A percentile compares a stretch with the other conserved stretches of the same genome.
phyloP scores from a whole-genome alignment of 64 coral and sea anemone species.

The Exaiptasia diaphana region DNA sequence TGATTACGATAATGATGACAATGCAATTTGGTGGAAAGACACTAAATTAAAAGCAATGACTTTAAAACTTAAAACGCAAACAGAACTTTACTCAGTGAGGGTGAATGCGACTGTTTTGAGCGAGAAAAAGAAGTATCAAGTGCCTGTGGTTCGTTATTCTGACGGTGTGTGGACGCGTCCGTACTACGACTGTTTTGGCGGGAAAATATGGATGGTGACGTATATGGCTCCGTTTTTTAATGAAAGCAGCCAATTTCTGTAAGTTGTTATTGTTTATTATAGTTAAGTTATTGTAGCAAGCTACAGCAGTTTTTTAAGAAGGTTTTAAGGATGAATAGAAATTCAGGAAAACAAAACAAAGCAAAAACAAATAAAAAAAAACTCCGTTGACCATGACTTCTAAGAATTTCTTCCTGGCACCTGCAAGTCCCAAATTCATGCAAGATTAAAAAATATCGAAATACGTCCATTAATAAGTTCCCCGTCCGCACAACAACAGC shows the following conservation, averaged over 20 bases:
- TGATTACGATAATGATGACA: constrained; percentile 37
- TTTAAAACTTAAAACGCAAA: not conserved
- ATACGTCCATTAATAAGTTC: no score
- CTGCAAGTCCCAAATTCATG: no score
- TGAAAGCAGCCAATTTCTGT: constrained; percentile 75
- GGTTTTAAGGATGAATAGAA: no score
- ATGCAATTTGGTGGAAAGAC: constrained; percentile 75
- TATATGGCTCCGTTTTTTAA: constrained; percentile 89
- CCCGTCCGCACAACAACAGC: no score
- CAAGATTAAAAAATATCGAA: no score
- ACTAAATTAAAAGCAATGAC: constrained; percentile 34
- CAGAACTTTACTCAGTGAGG: constrained; percentile 25
- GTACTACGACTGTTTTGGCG: constrained; percentile 91
- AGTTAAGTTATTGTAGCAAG: not conserved
- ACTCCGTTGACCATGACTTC: no score
- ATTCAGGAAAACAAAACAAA: no score
- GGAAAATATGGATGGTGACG: constrained; percentile 94
- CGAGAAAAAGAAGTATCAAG: not conserved
- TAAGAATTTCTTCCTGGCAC: no score
- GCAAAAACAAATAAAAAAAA: no score
- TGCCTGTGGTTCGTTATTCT: constrained; percentile 35
- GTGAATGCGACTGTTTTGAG: constrained; percentile 16
- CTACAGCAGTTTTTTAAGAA: no score
- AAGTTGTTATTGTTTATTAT: constrained; percentile 30
- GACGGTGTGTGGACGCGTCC: constrained; percentile 77